A percentile compares a stretch with the other conserved stretches of the same genome.
Conservation (phyloP, 2,888 invertebrate species). For the Acholoe squamosa region DNA sequence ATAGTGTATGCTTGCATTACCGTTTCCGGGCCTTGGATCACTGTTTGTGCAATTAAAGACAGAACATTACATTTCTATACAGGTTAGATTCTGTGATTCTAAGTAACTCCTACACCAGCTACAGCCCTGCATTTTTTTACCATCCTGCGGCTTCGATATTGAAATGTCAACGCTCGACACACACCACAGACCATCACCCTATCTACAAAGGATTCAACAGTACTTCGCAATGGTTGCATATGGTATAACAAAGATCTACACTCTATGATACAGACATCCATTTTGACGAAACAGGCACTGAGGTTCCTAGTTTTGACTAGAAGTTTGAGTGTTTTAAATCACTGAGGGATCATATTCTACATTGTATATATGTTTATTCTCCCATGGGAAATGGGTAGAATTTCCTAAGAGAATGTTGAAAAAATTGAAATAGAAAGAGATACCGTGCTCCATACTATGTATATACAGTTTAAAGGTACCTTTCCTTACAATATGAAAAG, state of each 20-base stretch:
- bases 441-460: background rate
- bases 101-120: no score
- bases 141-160: no score
- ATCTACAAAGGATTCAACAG: conserved; percentile 36
- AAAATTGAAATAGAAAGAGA: background rate
- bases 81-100: no score
- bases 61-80: no score
- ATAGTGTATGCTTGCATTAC: no score
- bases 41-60: no score
- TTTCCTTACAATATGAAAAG: background rate
- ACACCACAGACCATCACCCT: background rate
- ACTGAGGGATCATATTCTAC: background rate
- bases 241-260: conserved; percentile 10
- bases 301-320: conserved; percentile 44
- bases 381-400: background rate
- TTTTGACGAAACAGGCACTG: conserved; percentile 44
- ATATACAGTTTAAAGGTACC: background rate
- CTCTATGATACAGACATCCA: conserved; percentile 15
- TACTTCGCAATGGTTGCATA: conserved; percentile 42
- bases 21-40: no score
- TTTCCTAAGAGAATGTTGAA: background rate
- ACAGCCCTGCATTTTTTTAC: no score
- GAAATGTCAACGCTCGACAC: no score
- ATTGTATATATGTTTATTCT: background rate
- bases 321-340: conserved; percentile 13